Base-by-base conservation (phyloP, 2,113 vertebrate species). In the Cromileptes altivelis region DNA sequence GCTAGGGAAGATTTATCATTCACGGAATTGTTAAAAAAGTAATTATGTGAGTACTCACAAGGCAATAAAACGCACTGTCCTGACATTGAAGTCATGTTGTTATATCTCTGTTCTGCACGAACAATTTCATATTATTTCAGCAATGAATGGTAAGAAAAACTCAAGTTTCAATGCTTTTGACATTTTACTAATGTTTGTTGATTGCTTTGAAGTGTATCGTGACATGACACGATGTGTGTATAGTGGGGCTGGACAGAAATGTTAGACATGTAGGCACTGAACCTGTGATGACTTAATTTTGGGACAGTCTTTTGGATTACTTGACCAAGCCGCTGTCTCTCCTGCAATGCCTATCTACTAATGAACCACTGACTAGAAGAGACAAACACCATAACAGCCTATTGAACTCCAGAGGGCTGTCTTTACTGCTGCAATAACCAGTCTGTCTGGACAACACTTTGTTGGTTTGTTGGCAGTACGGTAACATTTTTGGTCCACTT, bases 281-380 rank as follows among this genome's bases (percentile, higher is more conserved):
- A 82, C 33, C 40, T 56, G 55, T 84, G 75, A 69, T 15, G n/a
- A 82, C 58, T 63, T 58, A 50, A 65, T 73, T 75, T 53, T 18
- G 23, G 30, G 21, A 67, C 67, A 49, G 68, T 55, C n/a, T 64
- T 75, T 82, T 58, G 40, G 78, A 78, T 81, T 84, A 76, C 49
- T 67, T 72, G 67, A 81, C 74, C 27, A 27, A 68, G 70, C 45
- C 60, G 30, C 68, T 33, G 64, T 60, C 49, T 63, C 37, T 85
- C 3, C n/a, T 75, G 72, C 69, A 88, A 92, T 91, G 85, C 37
- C 45, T 89, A 92, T 93, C 91, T 92, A 17, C 82, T 88, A 90
- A 90, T 90, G 80, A 93, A 82, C 47, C 68, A 72, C 37, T 52
- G 23, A 63, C 72, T 40, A 70, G 55, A 74, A 67, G 73, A 88